Base-by-base conservation (phyloP, 1,140 invertebrate genomes). In the Cheumatopsyche charites region DNA sequence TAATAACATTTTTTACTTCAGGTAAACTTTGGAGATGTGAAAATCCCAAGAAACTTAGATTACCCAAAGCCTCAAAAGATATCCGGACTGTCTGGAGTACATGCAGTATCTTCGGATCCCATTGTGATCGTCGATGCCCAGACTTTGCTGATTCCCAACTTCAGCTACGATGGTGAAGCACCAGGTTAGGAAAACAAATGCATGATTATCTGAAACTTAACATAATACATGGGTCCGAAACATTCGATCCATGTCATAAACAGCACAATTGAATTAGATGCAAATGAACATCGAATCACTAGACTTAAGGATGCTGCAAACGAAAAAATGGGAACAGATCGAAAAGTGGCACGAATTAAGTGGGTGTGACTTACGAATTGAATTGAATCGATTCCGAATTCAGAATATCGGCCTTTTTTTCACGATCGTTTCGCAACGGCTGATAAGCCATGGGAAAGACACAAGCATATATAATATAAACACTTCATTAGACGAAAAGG, bases 21-120 rank as follows among this genome's bases (percentile, higher is more conserved):
- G 92, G 91, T 93, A n/a, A 94, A 95, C 82, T 96, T 97, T 77
- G 94, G 93, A 12, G 92, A 95, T 76, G 89, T 96, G 19, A 88
- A 87, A 77, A 92, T 96, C 74, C 90, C 92, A 0, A 86, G 86
- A 69, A 87, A 87, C 73, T 86, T 95, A 77, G 92, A 95, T 79
- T 94, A 88, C 78, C 93, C 94, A 0, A 87, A 89, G 75, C 94
- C 94, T 0, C 92, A 92, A 76, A 93, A 93, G 80, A 85, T 96
- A 67, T 88, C 84, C 0, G 83, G 88, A 0, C 82, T 96, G 45
- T 86, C 86, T 47, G 92, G 94, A 9, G 90, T 95, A 17, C 94
- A 96, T 78, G 89, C 86, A 15, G 91, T 96, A 0, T 89, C 89
- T 21, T 96, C 94, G 0, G 94, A 94, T 73, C 90, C 91, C 52